A percentile compares a stretch with the other conserved stretches of the same genome.
These are phyloP conservation scores for Pandemis corylana DNA, from an alignment of 2,888 invertebrate species.

Conservation along the genomic window DNA sequence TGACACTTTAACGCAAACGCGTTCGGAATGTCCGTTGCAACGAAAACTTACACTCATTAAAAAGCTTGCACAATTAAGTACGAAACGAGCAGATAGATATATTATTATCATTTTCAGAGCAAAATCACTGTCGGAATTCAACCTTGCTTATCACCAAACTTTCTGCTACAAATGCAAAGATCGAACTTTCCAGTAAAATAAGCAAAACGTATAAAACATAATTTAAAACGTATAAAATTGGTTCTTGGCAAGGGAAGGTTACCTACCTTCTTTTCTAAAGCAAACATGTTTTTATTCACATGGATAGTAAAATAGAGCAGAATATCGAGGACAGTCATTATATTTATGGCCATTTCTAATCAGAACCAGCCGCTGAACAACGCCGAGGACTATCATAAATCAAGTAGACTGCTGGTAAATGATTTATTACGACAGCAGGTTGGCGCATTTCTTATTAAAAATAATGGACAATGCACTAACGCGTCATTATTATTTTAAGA, in stretches of 20 bases:
- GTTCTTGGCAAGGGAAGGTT: not conserved
- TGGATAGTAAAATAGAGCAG: not conserved
- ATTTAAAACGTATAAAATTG: not conserved
- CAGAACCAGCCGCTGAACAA: not conserved
- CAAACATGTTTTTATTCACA: not conserved
- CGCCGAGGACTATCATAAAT: conserved; percentile 16
- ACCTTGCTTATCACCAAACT: not conserved
- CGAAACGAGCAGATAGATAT: not conserved
- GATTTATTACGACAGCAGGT: not conserved
- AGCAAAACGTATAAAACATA: not conserved
- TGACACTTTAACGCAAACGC: no score
- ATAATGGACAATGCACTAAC: not conserved
- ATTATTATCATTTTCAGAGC: not conserved
- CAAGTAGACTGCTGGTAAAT: conserved; percentile 10
- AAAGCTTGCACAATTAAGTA: not conserved
- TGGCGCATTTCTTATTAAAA: not conserved
- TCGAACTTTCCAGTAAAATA: not conserved
- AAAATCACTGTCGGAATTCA: not conserved
- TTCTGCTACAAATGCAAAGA: not conserved
- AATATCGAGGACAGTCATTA: not conserved
- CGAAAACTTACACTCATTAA: not conserved
- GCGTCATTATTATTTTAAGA: not conserved
- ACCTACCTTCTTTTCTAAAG: not conserved
- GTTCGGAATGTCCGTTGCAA: not conserved
- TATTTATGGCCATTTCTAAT: conserved; percentile 11